A percentile compares a stretch with the other conserved stretches of the same genome.
Evolutionary conservation across 2,888 invertebrate species (phyloP).

Genomic region (Mellilla xanthometata): DNA sequence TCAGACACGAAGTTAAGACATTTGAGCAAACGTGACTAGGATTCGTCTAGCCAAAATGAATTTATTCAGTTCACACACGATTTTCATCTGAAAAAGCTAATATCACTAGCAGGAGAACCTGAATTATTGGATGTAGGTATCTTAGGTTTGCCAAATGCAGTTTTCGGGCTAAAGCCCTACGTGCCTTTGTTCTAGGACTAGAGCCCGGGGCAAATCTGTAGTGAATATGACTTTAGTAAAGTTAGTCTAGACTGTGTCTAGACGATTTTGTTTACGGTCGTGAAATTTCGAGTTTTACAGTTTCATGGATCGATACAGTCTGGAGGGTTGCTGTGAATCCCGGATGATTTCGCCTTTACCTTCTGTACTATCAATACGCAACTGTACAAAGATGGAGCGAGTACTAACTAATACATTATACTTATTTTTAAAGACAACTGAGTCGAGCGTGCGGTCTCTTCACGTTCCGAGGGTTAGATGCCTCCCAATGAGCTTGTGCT

Average conservation of each 20-base stretch:
- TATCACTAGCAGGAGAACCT: slow-evolving; percentile 5
- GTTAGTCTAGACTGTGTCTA: slow-evolving; percentile 73
- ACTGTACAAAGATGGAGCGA: no score
- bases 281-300: slow-evolving; percentile 35
- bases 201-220: slow-evolving; percentile 18
- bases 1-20: slow-evolving; percentile 11
- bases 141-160: slow-evolving; percentile 3
- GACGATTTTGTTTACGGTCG: slow-evolving; percentile 46
- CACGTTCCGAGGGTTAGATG: no score
- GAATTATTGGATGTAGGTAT: slow-evolving; percentile 11
- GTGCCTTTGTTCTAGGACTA: slow-evolving; percentile 22
- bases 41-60: slow-evolving; percentile 17
- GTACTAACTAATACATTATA: no score
- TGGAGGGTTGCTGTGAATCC: slow-evolving; percentile 10
- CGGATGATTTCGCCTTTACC: no score
- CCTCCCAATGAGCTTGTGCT: no score
- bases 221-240: slow-evolving; percentile 37
- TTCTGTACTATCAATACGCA: no score
- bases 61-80: slow-evolving; percentile 19
- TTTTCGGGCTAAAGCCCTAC: slow-evolving; percentile 4
- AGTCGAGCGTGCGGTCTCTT: no score
- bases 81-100: slow-evolving; percentile 26
- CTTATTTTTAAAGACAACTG: no score
- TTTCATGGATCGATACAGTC: slow-evolving; percentile 40
- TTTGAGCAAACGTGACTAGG: slow-evolving; percentile 18